These are phyloP conservation scores for Pionites leucogaster DNA, from an alignment of 2,113 vertebrate genomes.

Conservation along the genomic window DNA sequence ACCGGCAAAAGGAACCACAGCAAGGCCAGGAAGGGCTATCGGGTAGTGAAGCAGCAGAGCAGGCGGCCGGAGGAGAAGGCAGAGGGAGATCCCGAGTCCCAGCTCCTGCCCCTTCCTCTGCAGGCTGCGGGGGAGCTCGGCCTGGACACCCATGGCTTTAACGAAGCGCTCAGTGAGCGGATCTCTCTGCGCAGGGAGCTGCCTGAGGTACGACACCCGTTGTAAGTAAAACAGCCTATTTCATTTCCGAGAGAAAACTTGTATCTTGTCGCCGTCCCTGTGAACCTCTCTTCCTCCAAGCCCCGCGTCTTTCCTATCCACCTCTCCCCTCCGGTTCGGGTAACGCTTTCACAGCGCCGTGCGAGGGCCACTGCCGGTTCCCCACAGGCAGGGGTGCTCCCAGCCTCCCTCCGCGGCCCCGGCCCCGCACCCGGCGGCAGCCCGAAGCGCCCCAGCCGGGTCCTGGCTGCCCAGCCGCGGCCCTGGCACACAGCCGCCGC, in stretches of 20 bases:
- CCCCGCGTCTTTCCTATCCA: background rate
- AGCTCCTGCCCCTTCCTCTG: slow-evolving; percentile 16
- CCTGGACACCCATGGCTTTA: slow-evolving; percentile 71
- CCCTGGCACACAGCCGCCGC: background rate
- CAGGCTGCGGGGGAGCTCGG: slow-evolving; percentile 10
- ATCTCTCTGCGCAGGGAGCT: slow-evolving; percentile 75
- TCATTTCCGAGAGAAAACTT: background rate
- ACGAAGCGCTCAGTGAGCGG: slow-evolving; percentile 72
- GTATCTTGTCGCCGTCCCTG: background rate
- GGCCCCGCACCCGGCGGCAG: background rate
- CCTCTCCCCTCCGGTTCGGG: background rate
- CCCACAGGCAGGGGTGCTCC: background rate
- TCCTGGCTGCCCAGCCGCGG: background rate
- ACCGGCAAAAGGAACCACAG: slow-evolving; percentile 65
- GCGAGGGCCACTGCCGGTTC: background rate
- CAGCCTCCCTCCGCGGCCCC: background rate
- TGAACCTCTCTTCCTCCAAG: background rate
- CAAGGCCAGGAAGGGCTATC: slow-evolving; percentile 76
- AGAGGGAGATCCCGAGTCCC: slow-evolving; percentile 1
- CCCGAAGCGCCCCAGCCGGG: background rate
- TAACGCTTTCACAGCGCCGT: background rate
- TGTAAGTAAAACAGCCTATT: slow-evolving; percentile 78
- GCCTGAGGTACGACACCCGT: slow-evolving; percentile 82
- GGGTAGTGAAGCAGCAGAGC: slow-evolving; percentile 70
- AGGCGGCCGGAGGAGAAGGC: slow-evolving; percentile 38